Conservation (phyloP, 2,797 vertebrate species). For the Spatula clypeata region DNA sequence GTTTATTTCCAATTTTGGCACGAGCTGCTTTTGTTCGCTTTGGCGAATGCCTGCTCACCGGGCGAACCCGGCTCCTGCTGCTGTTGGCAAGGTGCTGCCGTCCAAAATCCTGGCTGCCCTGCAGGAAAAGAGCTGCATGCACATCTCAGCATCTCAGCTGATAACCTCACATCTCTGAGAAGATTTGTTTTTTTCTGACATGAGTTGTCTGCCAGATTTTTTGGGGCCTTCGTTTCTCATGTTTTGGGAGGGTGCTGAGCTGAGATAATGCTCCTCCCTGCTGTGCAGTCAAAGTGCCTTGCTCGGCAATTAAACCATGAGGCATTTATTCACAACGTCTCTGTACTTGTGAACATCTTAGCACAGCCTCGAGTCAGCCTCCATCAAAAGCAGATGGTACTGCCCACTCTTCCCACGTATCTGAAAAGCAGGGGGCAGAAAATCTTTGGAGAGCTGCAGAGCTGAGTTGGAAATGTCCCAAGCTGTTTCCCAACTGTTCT, state of each 20-base stretch:
- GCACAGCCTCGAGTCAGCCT: slow-evolving; percentile 49
- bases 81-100: background rate
- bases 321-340: slow-evolving; percentile 54
- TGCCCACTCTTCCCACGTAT: slow-evolving; percentile 72
- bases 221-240: slow-evolving; percentile 19
- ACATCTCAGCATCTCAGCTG: background rate
- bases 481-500: slow-evolving; percentile 49
- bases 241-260: slow-evolving; percentile 31
- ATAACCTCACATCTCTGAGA: slow-evolving; percentile 14
- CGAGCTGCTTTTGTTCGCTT: background rate
- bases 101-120: background rate
- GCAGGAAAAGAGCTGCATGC: slow-evolving; percentile 32
- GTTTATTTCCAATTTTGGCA: slow-evolving; percentile 36
- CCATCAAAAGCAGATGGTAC: slow-evolving; percentile 71
- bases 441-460: slow-evolving; percentile 44
- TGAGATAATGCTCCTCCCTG: slow-evolving; percentile 16
- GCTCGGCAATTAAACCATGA: slow-evolving; percentile 5
- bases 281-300: slow-evolving; percentile 10
- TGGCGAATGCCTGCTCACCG: background rate
- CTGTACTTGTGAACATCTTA: slow-evolving; percentile 59
- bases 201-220: slow-evolving; percentile 15
- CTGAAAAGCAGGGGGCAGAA: slow-evolving; percentile 64
- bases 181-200: slow-evolving; percentile 39
- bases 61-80: background rate
- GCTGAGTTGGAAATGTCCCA: slow-evolving; percentile 62